Conservation (phyloP, 2,888 invertebrate species). For the Dolomedes plantarius region DNA sequence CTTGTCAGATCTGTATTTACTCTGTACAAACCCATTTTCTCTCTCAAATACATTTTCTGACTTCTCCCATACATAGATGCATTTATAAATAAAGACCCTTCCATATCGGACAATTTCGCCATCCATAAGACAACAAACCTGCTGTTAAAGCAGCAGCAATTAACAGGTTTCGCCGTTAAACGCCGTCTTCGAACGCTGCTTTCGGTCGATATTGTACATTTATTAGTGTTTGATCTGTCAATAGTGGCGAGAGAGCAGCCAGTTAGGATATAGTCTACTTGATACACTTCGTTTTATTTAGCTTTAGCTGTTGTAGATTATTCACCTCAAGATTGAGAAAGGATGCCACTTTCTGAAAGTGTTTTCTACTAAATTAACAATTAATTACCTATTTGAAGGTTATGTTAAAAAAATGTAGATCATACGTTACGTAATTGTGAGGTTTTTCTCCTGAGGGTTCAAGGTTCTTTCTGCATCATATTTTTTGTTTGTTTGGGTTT, state of each 20-base stretch:
- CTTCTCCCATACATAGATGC: neutral
- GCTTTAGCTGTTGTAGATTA: neutral
- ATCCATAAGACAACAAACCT: neutral
- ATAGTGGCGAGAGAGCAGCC: neutral
- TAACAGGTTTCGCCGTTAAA: neutral
- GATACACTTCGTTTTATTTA: neutral
- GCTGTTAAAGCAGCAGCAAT: neutral
- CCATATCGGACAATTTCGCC: neutral
- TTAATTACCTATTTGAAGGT: neutral
- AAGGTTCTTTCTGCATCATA: too few species aligned
- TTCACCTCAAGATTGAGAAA: neutral
- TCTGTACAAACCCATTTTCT: neutral
- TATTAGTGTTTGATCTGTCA: constrained; percentile 9
- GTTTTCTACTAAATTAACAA: too few species aligned
- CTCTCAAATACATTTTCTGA: neutral
- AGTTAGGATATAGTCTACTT: neutral
- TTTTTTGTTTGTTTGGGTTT: too few species aligned
- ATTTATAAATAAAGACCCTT: neutral
- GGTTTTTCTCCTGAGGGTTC: too few species aligned
- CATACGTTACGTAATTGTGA: too few species aligned
- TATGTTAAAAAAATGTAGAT: too few species aligned
- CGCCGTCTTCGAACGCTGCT: neutral
- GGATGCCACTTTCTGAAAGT: neutral
- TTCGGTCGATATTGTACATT: neutral
- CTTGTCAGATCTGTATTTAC: neutral